phyloP scores from a whole-genome alignment of 1,140 invertebrate genomes.

The Eciton burchellii region DNA sequence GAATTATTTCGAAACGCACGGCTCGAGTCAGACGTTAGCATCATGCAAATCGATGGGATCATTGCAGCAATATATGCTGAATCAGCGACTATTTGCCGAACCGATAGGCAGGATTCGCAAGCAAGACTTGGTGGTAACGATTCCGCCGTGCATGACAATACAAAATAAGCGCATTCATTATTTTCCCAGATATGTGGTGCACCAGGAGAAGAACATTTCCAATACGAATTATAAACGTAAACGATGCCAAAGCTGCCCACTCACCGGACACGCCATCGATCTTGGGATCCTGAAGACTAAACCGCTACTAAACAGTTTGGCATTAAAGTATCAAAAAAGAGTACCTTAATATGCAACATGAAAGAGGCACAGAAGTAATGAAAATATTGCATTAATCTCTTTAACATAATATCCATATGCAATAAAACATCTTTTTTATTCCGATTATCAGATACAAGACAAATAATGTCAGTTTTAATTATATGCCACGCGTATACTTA shows the following conservation, averaged over 20 bases:
- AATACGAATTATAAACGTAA: slow-evolving; percentile 61
- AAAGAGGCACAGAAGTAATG: too few relatives aligned
- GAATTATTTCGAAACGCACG: slow-evolving; percentile 83
- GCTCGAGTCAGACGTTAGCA: slow-evolving; percentile 70
- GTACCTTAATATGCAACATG: too few relatives aligned
- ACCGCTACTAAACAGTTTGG: slow-evolving; percentile 76
- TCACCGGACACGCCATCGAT: slow-evolving; percentile 79
- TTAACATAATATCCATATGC: too few relatives aligned
- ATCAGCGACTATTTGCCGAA: slow-evolving; percentile 79
- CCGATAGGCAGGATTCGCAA: slow-evolving; percentile 65
- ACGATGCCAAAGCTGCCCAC: slow-evolving; percentile 73
- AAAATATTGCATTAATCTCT: too few relatives aligned
- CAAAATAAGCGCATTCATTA: slow-evolving; percentile 79
- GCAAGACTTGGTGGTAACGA: slow-evolving; percentile 75
- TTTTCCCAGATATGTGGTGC: slow-evolving; percentile 78
- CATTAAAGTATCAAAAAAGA: slow-evolving; percentile 78
- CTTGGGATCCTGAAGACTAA: slow-evolving; percentile 73
- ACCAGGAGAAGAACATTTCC: slow-evolving; percentile 65
- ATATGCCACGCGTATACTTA: too few relatives aligned
- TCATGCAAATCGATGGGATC: slow-evolving; percentile 73
- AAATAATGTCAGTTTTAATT: too few relatives aligned
- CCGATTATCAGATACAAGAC: too few relatives aligned
- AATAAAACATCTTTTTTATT: too few relatives aligned
- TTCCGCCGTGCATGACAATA: slow-evolving; percentile 73
- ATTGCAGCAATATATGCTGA: slow-evolving; percentile 76